These are phyloP conservation scores for Solenopsis fugax DNA, from an alignment of 1,140 invertebrate genomes.

Conservation along the genomic window DNA sequence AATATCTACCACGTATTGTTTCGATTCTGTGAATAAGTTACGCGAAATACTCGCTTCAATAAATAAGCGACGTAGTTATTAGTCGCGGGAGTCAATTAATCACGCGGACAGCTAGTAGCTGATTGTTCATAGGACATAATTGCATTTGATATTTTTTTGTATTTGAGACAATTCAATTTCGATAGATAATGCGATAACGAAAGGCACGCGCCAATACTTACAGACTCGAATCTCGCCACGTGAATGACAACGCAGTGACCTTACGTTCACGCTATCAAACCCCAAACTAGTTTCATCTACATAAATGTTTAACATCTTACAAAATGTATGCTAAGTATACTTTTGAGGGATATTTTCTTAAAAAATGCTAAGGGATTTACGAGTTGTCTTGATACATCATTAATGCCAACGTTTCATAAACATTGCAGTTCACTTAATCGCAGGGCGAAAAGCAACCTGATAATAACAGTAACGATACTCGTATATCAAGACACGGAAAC, in stretches of 20 bases:
- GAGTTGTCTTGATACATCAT: too few species aligned
- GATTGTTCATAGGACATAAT: constrained; percentile 12
- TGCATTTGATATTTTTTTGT: background rate
- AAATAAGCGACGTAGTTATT: background rate
- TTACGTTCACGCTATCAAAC: background rate
- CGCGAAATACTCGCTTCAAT: background rate
- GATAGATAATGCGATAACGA: background rate
- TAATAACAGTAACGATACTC: too few species aligned
- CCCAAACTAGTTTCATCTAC: background rate
- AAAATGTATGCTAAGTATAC: background rate
- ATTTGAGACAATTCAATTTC: background rate
- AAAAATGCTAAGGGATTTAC: too few species aligned
- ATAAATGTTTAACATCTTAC: background rate
- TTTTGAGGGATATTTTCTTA: too few species aligned
- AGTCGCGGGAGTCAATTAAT: constrained; percentile 11
- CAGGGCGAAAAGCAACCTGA: too few species aligned
- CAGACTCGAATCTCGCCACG: background rate
- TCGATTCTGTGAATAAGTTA: constrained; percentile 3
- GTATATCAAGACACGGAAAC: too few species aligned
- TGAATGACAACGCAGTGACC: background rate
- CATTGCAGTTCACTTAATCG: too few species aligned
- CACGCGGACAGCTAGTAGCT: background rate
- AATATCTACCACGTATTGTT: background rate
- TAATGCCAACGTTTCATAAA: too few species aligned
- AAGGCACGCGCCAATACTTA: background rate